phyloP scores from a whole-genome alignment of 2,797 vertebrate genomes.

The Notamacropus eugenii region DNA sequence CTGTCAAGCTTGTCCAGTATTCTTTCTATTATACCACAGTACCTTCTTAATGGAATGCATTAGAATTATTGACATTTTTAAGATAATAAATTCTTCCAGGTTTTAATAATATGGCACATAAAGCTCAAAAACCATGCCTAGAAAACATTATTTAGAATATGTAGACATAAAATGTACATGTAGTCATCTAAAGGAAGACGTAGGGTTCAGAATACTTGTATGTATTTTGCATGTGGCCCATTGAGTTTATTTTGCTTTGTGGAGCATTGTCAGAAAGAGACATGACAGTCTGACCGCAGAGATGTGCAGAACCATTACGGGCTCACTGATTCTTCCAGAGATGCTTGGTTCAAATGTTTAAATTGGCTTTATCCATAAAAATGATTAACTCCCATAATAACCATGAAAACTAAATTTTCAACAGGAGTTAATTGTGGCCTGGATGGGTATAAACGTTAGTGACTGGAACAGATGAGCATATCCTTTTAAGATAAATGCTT shows the following conservation, averaged over 20 bases:
- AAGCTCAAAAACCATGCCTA: not conserved
- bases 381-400: slow-evolving; percentile 78
- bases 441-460: slow-evolving; percentile 77
- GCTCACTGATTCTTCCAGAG: slow-evolving; percentile 6
- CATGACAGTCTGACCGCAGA: slow-evolving; percentile 30
- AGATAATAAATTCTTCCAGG: not conserved
- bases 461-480: slow-evolving; percentile 79
- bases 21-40: not conserved
- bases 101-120: not conserved
- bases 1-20: not conserved
- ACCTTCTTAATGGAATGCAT: not conserved
- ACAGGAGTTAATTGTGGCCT: slow-evolving; percentile 69
- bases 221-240: not conserved
- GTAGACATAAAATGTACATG: not conserved
- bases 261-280: not conserved
- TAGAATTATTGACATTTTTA: not conserved
- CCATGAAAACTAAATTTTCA: slow-evolving; percentile 78
- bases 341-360: slow-evolving; percentile 51
- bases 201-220: not conserved
- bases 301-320: not conserved
- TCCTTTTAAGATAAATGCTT: slow-evolving; percentile 78
- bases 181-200: not conserved
- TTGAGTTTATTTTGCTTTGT: not conserved
- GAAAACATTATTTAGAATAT: not conserved
- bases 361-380: slow-evolving; percentile 72